Evolutionary conservation across 2,113 vertebrate species (phyloP).

Genomic region (Clarias gariepinus): DNA sequence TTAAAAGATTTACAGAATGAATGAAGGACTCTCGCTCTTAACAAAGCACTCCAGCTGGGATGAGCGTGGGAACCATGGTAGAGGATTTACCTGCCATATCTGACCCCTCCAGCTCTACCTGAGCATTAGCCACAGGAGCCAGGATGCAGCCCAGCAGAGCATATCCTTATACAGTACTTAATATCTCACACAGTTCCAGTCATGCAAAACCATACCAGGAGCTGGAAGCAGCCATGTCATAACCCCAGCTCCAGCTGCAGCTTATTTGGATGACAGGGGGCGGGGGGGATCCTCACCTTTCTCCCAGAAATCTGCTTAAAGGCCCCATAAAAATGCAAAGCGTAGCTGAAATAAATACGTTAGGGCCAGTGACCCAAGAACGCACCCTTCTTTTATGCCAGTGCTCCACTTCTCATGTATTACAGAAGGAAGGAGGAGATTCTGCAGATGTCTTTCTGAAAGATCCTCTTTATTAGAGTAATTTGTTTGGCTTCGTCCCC

Average conservation of each 20-base stretch:
- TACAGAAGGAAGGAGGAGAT: constrained; percentile 11
- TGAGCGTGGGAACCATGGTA: constrained; percentile 39
- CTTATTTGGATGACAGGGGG: not conserved
- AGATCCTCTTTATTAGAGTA: constrained; percentile 44
- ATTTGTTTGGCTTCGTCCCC: constrained; percentile 40
- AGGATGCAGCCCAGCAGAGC: constrained; percentile 12
- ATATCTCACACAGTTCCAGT: not conserved
- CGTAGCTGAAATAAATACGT: not conserved
- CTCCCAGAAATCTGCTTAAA: not conserved
- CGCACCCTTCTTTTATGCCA: not conserved
- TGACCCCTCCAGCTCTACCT: not conserved
- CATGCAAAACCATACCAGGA: not conserved
- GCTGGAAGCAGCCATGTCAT: not conserved
- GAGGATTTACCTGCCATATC: not conserved
- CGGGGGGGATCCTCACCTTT: not conserved
- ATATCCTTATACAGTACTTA: not conserved
- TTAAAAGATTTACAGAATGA: not conserved
- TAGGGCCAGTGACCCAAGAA: not conserved
- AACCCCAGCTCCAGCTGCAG: not conserved
- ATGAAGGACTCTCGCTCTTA: constrained; percentile 58
- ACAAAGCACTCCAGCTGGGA: constrained; percentile 51
- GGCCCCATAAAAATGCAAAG: not conserved
- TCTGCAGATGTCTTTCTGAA: constrained; percentile 20
- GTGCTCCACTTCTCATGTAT: not conserved
- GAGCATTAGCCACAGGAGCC: not conserved